Percentiles rank a stretch among this genome's conserved stretches.
phyloP scores from a whole-genome alignment of 2,888 invertebrate genomes.

The Drosophila neutralis region DNA sequence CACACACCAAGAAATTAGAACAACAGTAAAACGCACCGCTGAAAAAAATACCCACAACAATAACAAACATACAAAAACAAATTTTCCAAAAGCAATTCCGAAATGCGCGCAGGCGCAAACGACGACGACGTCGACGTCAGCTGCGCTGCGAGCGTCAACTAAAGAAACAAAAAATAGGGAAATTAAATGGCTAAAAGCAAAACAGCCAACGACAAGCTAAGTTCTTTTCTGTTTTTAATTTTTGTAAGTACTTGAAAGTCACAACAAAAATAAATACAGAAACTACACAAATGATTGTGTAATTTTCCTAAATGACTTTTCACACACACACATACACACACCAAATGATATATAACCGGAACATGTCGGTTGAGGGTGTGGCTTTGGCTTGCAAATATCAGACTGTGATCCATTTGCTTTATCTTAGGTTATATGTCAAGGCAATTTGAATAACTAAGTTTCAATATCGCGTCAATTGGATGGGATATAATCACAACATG shows the following conservation, averaged over 20 bases:
- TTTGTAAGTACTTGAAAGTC: slow-evolving; percentile 49
- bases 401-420: neutral
- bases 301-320: slow-evolving; percentile 60
- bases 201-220: slow-evolving; percentile 23
- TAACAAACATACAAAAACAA: slow-evolving; percentile 72
- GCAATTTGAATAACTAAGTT: neutral
- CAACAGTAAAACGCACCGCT: slow-evolving; percentile 67
- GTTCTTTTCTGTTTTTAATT: slow-evolving; percentile 31
- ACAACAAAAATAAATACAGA: slow-evolving; percentile 48
- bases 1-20: slow-evolving; percentile 46
- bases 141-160: slow-evolving; percentile 22
- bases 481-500: neutral
- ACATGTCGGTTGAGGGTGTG: slow-evolving; percentile 3
- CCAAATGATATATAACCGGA: slow-evolving; percentile 1
- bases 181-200: slow-evolving; percentile 56
- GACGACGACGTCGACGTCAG: slow-evolving; percentile 15
- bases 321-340: slow-evolving; percentile 35
- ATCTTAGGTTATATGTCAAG: neutral
- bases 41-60: slow-evolving; percentile 68
- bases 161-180: slow-evolving; percentile 41
- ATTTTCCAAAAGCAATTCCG: slow-evolving; percentile 72
- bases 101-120: slow-evolving; percentile 72
- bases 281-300: slow-evolving; percentile 60
- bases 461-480: neutral
- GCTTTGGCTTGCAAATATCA: slow-evolving; percentile 2